Evolutionary conservation across 2,797 vertebrate species (phyloP), one percentile per base, ranked within the genome.

Genomic region (Ceryle rudis): DNA sequence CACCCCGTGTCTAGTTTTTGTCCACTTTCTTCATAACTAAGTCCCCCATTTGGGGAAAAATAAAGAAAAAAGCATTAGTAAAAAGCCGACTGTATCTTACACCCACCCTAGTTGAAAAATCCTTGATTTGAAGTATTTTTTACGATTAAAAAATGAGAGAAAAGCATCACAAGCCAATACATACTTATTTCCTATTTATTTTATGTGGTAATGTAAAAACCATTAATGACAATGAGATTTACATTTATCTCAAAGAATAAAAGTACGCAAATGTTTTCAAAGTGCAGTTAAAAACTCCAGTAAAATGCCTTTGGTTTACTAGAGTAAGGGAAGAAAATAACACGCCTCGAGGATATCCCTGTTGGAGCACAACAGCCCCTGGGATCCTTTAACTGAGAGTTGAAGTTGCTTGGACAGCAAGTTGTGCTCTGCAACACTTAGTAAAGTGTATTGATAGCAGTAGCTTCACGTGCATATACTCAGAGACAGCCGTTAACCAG

Each of bases 261-360:
- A 90, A 87, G 42, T n/a, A 79, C 62, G 26, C 28, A 55, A 79
- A 66, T 4, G 14, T 57, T 82, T 94, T 70, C 41, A n/a, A 89
- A 82, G 25, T 64, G 9, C 39, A 70, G 4, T 39, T 57, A 39
- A 46, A 71, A 31, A 60, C 22, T 14, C 4, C 47, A 47, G 29
- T 29, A 78, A 57, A 60, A 84, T 37, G 14, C 6, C 25, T 89
- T 75, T 72, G 12, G 18, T 54, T 93, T 90, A 61, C 47, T 14
- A 79, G 33, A 42, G 12, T 46, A 64, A 86, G 33, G 29, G 61
- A 75, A 88, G 4, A 13, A 80, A 83, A 0, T 20, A 72, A 21
- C 9, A 7, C 1, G 1, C 79, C 49, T 83, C 0, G 0, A 81
- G 42, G 66, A 47, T 52, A 69, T 33, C 18, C 17, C 35, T 52